Percentiles rank a stretch among this genome's conserved stretches.
Conservation (phyloP, 2,888 invertebrate genomes). For the Troides helena region DNA sequence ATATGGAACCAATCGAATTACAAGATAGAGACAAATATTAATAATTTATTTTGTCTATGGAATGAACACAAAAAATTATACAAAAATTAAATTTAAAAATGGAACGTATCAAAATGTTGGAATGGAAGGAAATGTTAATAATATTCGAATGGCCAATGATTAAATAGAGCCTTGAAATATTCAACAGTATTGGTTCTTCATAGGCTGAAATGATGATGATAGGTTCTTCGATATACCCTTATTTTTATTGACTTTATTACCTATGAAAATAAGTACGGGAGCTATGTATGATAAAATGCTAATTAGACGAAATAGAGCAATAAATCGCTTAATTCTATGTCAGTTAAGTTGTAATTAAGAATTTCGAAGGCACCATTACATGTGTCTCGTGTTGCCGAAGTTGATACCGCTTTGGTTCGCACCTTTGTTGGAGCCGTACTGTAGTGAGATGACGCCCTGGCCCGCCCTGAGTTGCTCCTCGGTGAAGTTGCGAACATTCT, state of each 20-base stretch:
- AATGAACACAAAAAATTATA: slow-evolving; percentile 31
- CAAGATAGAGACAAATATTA: too few relatives aligned
- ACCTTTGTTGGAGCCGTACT: slow-evolving; percentile 98
- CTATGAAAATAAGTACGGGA: slow-evolving; percentile 32
- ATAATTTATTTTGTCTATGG: too few relatives aligned
- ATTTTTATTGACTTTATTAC: slow-evolving; percentile 29
- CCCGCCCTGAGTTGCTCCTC: slow-evolving; percentile 97
- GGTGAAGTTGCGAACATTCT: slow-evolving; percentile 95
- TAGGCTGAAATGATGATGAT: too few relatives aligned
- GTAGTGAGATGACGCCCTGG: slow-evolving; percentile 94
- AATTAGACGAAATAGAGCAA: slow-evolving; percentile 15
- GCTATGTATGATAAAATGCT: slow-evolving; percentile 25
- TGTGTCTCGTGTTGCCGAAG: slow-evolving; percentile 98
- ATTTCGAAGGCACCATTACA: slow-evolving; percentile 79
- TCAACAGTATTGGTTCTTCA: slow-evolving; percentile 28
- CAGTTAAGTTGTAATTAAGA: not conserved
- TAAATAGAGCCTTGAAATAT: slow-evolving; percentile 38
- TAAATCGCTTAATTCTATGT: slow-evolving; percentile 12
- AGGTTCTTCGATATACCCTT: slow-evolving; percentile 29
- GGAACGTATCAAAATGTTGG: slow-evolving; percentile 48
- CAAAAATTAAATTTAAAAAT: slow-evolving; percentile 47
- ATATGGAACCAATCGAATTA: too few relatives aligned
- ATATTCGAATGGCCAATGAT: slow-evolving; percentile 31
- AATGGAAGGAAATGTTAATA: slow-evolving; percentile 37
- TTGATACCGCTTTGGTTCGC: slow-evolving; percentile 98